Base-by-base conservation (phyloP, 2,113 vertebrate genomes). In the Pteropus alecto region DNA sequence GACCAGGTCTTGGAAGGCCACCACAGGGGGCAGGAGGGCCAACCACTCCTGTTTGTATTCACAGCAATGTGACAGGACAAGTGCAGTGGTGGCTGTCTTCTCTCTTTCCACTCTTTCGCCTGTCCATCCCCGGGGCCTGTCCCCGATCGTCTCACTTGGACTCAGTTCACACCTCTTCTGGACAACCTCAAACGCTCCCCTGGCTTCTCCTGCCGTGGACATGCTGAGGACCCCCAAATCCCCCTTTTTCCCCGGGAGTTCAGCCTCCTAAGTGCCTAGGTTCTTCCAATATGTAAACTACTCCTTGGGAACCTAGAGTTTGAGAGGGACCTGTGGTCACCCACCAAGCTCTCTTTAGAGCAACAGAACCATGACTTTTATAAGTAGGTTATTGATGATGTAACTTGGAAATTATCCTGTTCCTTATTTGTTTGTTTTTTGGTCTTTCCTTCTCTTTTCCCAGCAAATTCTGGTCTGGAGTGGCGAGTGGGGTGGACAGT, bases 281-380 rank as follows among this genome's bases (percentile, higher is more conserved):
- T 48, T 78, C 92, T 96, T 81, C 54, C 70, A 67, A 33, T 10
- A 70, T 30, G 19, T 82, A 70, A 96, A 87, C 46, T 54, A 41
- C 33, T 86, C 51, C 58, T n/a, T 13, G n/a, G n/a, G 12, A 48
- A 65, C 51, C 35, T 11, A 83, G 68, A 65, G 4, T 15, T 65
- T 71, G 51, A 95, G 68, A 76, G 14, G n/a, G 51, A 58, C 28
- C n/a, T 30, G 13, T 77, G 87, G 84, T 79, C 35, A 60, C 48
- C 71, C 54, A 96, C 70, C 79, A 90, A 71, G 16, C 78, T 90
- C 46, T 85, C 82, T 84, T 68, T 56, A 71, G 43, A 58, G 12
- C 19, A 94, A n/a, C 38, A 77, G 97, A 97, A 76, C 58, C 81
- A 87, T 67, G 65, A 81, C 46, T 94, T 96, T 86, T 61, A 48